Evolutionary conservation across 2,888 invertebrate genomes (phyloP).

Genomic region (Callimorpha dominula): DNA sequence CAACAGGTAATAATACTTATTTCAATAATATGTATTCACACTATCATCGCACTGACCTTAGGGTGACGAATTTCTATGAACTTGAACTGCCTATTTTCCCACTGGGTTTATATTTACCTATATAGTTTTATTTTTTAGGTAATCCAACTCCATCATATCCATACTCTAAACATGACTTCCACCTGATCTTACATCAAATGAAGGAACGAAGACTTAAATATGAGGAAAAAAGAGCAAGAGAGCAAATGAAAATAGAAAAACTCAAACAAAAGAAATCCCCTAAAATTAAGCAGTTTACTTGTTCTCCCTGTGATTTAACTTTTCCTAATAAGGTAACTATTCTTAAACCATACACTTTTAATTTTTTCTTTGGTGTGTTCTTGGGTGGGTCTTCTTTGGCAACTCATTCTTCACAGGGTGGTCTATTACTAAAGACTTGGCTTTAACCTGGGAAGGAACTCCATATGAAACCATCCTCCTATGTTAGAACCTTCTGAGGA

Average conservation of each 20-base stretch:
- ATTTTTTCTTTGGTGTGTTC: not conserved
- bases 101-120: not conserved
- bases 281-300: conserved; percentile 76
- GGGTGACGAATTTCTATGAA: no score
- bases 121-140: conserved; percentile 57
- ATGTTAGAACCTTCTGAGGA: no score
- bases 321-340: conserved; percentile 73
- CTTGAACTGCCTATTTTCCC: no score
- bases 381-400: not conserved
- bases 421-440: no score
- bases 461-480: no score
- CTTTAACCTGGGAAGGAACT: no score
- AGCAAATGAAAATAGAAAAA: conserved; percentile 68
- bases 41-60: not conserved
- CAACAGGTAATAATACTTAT: conserved; percentile 64
- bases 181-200: conserved; percentile 78
- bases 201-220: conserved; percentile 71
- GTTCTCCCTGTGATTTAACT: conserved; percentile 77
- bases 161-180: conserved; percentile 83
- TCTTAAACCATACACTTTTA: not conserved
- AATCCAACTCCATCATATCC: conserved; percentile 77
- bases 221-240: conserved; percentile 67
- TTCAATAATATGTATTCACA: not conserved
- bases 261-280: conserved; percentile 63
- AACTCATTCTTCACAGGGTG: no score